Conservation (phyloP, 2,888 invertebrate species). For the Scrobipalpa costella region DNA sequence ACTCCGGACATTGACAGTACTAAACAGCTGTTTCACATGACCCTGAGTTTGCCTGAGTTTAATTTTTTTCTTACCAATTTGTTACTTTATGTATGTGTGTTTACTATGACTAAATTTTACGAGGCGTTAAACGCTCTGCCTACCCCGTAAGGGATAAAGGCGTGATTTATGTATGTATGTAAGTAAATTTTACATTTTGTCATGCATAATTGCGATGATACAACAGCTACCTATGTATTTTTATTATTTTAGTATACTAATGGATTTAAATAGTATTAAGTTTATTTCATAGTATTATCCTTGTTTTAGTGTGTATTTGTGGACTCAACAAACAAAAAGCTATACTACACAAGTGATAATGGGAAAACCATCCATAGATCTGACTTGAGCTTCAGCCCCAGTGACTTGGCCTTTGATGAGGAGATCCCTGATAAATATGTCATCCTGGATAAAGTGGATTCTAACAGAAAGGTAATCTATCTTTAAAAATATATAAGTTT, state of each 20-base stretch:
- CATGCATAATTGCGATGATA: no score
- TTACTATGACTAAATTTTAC: background rate
- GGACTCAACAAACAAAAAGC: conserved; percentile 87
- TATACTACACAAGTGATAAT: conserved; percentile 89
- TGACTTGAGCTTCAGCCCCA: conserved; percentile 87
- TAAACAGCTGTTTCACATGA: conserved; percentile 1
- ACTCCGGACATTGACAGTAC: background rate
- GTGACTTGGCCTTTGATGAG: conserved; percentile 88
- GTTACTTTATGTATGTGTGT: background rate
- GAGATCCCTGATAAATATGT: conserved; percentile 85
- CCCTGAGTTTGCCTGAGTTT: no score
- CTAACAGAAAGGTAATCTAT: conserved; percentile 83
- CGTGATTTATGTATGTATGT: no score
- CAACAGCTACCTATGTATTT: no score
- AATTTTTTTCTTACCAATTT: background rate
- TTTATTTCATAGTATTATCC: background rate
- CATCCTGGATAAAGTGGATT: conserved; percentile 87
- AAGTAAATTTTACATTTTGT: no score
- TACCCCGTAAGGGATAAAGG: no score
- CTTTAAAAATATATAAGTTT: no score
- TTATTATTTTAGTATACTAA: no score
- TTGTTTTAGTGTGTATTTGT: conserved; percentile 91
- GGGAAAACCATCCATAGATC: conserved; percentile 84
- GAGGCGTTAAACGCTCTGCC: no score
- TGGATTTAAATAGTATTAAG: background rate